Evolutionary conservation across 37 sponge, comb jelly and placozoan species (phyloP).

Genomic region (Agelas oroides): DNA sequence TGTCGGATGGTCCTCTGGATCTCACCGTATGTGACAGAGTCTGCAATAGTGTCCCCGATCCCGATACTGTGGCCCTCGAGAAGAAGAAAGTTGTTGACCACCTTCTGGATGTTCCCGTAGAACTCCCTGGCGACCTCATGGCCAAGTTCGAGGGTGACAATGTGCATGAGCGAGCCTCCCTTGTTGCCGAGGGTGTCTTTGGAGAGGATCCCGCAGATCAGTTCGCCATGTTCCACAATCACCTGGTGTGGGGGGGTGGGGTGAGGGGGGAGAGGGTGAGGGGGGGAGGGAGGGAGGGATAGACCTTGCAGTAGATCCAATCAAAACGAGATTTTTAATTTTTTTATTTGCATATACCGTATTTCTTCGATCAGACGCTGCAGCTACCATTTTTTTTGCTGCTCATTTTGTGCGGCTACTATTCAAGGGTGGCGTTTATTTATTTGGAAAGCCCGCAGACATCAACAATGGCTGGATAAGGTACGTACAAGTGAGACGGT

Average conservation of each 20-base stretch:
- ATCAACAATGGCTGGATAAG: too few species aligned
- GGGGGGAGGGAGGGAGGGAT: not conserved
- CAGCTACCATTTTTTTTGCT: too few species aligned
- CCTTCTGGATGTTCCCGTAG: slow-evolving; percentile 95
- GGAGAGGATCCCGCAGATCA: slow-evolving; percentile 93
- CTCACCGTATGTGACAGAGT: slow-evolving; percentile 89
- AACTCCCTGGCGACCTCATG: slow-evolving; percentile 90
- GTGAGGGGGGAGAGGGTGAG: not conserved
- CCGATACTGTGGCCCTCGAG: slow-evolving; percentile 98
- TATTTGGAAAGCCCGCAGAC: too few species aligned
- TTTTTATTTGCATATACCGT: too few species aligned
- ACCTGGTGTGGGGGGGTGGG: slow-evolving; percentile 58
- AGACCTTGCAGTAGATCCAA: too few species aligned
- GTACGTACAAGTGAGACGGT: too few species aligned
- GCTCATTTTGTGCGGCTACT: too few species aligned
- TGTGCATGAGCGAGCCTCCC: slow-evolving; percentile 94
- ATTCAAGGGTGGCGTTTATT: too few species aligned
- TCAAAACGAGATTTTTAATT: too few species aligned
- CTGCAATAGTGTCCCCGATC: slow-evolving; percentile 99
- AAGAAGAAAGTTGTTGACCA: slow-evolving; percentile 97
- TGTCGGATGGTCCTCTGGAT: slow-evolving; percentile 94
- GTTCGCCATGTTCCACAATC: slow-evolving; percentile 92
- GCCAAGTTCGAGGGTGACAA: slow-evolving; percentile 89
- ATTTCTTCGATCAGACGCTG: too few species aligned
- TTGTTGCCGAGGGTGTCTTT: slow-evolving; percentile 98